A percentile compares a stretch with the other conserved stretches of the same genome.
Conservation (phyloP, 1,140 invertebrate genomes). For the Ips typographus region DNA sequence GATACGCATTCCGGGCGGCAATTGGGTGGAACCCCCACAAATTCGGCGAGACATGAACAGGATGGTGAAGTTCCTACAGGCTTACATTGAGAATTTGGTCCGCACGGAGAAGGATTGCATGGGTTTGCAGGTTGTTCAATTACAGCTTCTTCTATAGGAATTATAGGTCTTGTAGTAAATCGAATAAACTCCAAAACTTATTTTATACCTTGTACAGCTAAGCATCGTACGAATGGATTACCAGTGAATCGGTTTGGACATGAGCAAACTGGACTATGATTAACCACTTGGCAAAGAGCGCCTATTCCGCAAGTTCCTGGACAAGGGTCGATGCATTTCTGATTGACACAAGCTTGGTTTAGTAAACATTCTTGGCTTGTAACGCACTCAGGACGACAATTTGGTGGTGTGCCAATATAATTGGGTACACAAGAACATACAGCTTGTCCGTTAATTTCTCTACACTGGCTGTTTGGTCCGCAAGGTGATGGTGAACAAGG, state of each 20-base stretch:
- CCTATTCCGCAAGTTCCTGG: conserved; percentile 73
- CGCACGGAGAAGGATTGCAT: conserved; percentile 74
- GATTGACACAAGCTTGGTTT: conserved; percentile 71
- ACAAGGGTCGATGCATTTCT: conserved; percentile 80
- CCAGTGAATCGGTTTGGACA: conserved; percentile 70
- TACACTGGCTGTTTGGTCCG: conserved; percentile 74
- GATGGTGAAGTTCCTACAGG: conserved; percentile 61
- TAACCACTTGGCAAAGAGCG: conserved; percentile 67
- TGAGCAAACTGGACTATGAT: conserved; percentile 66
- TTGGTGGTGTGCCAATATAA: conserved; percentile 71
- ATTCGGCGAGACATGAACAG: conserved; percentile 70
- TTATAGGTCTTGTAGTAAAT: background rate
- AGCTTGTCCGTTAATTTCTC: conserved; percentile 65
- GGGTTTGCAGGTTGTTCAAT: conserved; percentile 56
- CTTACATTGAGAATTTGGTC: conserved; percentile 72
- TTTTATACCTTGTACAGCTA: conserved; percentile 36
- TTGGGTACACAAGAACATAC: conserved; percentile 72
- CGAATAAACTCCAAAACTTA: too few species aligned
- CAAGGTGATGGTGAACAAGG: conserved; percentile 74
- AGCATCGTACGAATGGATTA: conserved; percentile 75
- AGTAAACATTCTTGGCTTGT: conserved; percentile 72
- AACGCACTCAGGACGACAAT: conserved; percentile 74
- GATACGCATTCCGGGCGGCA: conserved; percentile 74
- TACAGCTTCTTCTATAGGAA: conserved; percentile 18
- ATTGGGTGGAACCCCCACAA: conserved; percentile 71